These are phyloP conservation scores for Diaphora mendica DNA, from an alignment of 2,888 invertebrate genomes.

Conservation along the genomic window DNA sequence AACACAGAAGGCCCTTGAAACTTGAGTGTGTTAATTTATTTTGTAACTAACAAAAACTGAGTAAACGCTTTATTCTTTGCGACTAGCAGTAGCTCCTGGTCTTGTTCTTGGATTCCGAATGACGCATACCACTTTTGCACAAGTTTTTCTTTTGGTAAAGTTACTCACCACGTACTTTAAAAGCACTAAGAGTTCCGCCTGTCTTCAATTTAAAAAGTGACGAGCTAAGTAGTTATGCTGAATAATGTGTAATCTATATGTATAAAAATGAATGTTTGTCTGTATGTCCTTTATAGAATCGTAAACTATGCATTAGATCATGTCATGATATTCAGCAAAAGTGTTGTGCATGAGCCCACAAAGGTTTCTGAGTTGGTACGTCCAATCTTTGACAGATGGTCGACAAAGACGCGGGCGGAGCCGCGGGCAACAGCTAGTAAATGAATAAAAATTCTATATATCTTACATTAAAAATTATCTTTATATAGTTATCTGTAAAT, in stretches of 20 bases:
- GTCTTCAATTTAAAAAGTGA: neutral
- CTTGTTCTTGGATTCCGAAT: slow-evolving; percentile 3
- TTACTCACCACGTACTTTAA: neutral
- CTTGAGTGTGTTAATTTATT: slow-evolving; percentile 29
- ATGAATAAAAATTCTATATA: too few species aligned
- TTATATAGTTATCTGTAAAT: too few species aligned
- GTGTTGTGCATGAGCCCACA: too few species aligned
- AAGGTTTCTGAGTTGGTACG: too few species aligned
- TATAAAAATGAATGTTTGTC: neutral
- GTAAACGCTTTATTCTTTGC: slow-evolving; percentile 7
- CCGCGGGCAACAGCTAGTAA: too few species aligned
- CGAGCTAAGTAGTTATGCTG: neutral
- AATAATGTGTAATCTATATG: neutral
- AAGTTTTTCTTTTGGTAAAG: neutral
- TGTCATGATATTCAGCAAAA: too few species aligned
- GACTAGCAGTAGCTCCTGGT: slow-evolving; percentile 19
- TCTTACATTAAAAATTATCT: too few species aligned
- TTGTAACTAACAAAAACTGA: slow-evolving; percentile 30
- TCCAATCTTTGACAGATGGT: too few species aligned
- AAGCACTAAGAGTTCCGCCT: neutral
- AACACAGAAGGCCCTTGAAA: slow-evolving; percentile 22
- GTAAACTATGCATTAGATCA: too few species aligned
- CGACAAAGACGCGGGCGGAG: too few species aligned
- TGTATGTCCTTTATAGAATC: too few species aligned
- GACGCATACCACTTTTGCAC: slow-evolving; percentile 1